phyloP scores from a whole-genome alignment of 2,888 invertebrate species.

The Flexamia atlantica region DNA sequence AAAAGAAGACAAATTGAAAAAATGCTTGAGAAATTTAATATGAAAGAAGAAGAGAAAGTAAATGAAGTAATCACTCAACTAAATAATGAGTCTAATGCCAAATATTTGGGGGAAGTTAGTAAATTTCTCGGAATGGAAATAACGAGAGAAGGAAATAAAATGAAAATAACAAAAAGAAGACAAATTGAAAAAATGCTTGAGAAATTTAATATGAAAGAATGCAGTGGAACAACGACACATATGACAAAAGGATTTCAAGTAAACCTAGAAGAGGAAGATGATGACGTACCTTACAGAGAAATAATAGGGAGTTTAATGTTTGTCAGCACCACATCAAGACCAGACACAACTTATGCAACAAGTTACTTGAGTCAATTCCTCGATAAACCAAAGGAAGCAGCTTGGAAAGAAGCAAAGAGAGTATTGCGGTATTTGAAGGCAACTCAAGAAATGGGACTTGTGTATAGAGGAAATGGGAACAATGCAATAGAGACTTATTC shows the following conservation, averaged over 20 bases:
- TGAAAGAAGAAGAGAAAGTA: slow-evolving; percentile 5
- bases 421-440: slow-evolving; percentile 22
- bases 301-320: slow-evolving; percentile 63
- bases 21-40: neutral
- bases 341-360: slow-evolving; percentile 21
- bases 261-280: slow-evolving; percentile 3
- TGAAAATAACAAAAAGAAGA: neutral
- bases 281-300: slow-evolving; percentile 60
- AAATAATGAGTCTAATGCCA: slow-evolving; percentile 36
- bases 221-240: slow-evolving; percentile 50
- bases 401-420: slow-evolving; percentile 60
- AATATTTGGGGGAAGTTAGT: slow-evolving; percentile 8
- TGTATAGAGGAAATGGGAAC: neutral
- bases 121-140: too few species aligned
- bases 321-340: slow-evolving; percentile 48
- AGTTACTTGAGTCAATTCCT: slow-evolving; percentile 61
- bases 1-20: neutral
- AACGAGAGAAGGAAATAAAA: too few species aligned
- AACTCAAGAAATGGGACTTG: neutral
- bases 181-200: slow-evolving; percentile 10
- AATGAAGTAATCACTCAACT: slow-evolving; percentile 19
- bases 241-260: slow-evolving; percentile 54
- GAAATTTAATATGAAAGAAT: slow-evolving; percentile 5
- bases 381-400: slow-evolving; percentile 61
- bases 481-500: slow-evolving; percentile 34